Base-by-base conservation (phyloP, 2,113 vertebrate species). In the Muntiacus muntjak region DNA sequence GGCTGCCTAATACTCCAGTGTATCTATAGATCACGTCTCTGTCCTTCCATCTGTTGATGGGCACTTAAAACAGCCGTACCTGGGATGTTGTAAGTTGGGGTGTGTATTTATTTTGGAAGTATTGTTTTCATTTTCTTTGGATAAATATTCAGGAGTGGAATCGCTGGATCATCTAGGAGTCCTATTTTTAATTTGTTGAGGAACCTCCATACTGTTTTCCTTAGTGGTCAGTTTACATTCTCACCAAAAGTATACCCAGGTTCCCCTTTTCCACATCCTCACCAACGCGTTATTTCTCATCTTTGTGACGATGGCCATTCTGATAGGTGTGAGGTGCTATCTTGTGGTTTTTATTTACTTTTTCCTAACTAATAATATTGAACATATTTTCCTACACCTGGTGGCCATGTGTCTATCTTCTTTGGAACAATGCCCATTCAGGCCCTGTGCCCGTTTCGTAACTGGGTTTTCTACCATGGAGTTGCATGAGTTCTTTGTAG, bases 21-120 rank as follows among this genome's bases (percentile, higher is more conserved):
- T 1, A 2, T n/a, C 47, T 52, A 0, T 4, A 12, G 19, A 4
- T 19, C 16, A 1, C 9, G 1, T 6, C 47, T 52, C 52, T 2
- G 6, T 21, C 28, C 78, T 52, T n/a, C 12, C 1, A 12, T 21
- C 30, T n/a, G 10, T 6, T 7, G 19, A 52, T 12, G 47, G 30
- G 79, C 47, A n/a, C 47, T 54, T n/a, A n/a, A 9, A 11, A 11
- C 79, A 23, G 33, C 30, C 30, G 0, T 13, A 4, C 12, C 17
- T 52, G 30, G 30, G 47, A 47, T 52, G 3, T 3, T n/a, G 30
- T 54, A 23, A 23, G 13, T 6, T 23, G 47, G 30, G 71, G 47
- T 12, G 45, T 5, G 0, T 12, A 3, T 81, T 6, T 50, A 17
- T 81, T 33, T 50, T 50, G 28, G 21, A 50, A 50, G 45, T 19